Evolutionary conservation across 2,113 vertebrate species (phyloP), one percentile per base, ranked within the genome.

Genomic region (Tor tambroides): DNA sequence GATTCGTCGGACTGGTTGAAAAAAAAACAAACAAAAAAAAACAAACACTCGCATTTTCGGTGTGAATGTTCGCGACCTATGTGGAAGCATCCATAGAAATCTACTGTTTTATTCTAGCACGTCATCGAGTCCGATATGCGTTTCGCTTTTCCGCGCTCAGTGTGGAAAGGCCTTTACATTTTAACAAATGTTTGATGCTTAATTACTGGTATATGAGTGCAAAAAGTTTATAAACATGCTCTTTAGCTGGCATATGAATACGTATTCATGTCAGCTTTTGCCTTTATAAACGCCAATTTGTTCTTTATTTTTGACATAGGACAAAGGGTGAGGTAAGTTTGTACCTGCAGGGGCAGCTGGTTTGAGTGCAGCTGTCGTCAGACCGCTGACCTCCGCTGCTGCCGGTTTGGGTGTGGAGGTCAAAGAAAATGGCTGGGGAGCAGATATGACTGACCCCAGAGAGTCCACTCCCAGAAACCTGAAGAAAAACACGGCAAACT

Each of bases 401-500:
- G 80, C 67, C 0, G 91, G 89, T 93, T 97, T 98, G 15, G 95
- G 92, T 26, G 93, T 15, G 0, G 94, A 83, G 35, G 93, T 94
- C 78, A 97, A 95, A 0, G 96, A 93, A 89, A 96, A 95, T 56
- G 86, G 43, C 88, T 92, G 88, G 19, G 88, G 32, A 1, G 91
- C 83, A 80, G 88, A 92, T 41, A 86, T 83, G 0, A 87, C 76
- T 8, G 94, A 75, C 43, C 92, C 72, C n/a, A 94, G 90, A 8
- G 93, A 65, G 15, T 97, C 95, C 32, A 91, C 82, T 2, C 94
- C 90, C 49, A 90, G 83, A 87, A 97, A 97, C 91, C 98, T 99
- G 88, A 76, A 82, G 30, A 28, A n/a, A 86, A 10, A 76, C 65
- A 86, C 7, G 6, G 1, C 49, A 79, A 12, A 78, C 28, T 17